Conservation (phyloP, 1,140 invertebrate species). For the Drosophila busckii region DNA sequence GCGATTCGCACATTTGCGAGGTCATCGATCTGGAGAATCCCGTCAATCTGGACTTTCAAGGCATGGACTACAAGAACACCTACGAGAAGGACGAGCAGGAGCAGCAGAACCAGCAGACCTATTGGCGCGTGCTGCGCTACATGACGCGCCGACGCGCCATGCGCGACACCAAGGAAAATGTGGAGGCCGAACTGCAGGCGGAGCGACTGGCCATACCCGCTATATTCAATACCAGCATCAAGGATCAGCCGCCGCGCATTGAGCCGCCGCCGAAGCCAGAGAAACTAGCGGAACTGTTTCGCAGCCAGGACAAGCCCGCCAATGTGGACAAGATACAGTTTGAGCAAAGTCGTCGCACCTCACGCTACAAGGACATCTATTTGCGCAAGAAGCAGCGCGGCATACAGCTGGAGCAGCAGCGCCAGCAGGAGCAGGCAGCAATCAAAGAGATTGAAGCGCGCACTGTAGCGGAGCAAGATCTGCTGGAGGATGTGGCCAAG, state of each 20-base stretch:
- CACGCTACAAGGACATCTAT: constrained; percentile 66
- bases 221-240: constrained; percentile 32
- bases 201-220: constrained; percentile 47
- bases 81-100: constrained; percentile 70
- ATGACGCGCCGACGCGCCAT: constrained; percentile 48
- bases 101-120: constrained; percentile 55
- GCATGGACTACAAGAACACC: constrained; percentile 67
- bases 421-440: constrained; percentile 19
- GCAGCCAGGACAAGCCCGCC: constrained; percentile 50
- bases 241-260: constrained; percentile 26
- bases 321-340: constrained; percentile 45
- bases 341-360: constrained; percentile 41
- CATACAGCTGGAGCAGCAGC: constrained; percentile 7
- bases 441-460: constrained; percentile 32
- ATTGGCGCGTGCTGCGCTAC: constrained; percentile 55
- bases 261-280: not conserved
- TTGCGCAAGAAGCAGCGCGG: constrained; percentile 39
- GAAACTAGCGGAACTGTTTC: constrained; percentile 44
- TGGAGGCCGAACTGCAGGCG: constrained; percentile 47
- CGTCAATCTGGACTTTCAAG: constrained; percentile 66
- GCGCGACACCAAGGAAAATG: constrained; percentile 32
- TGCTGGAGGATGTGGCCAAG: constrained; percentile 37
- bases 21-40: constrained; percentile 73
- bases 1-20: constrained; percentile 63
- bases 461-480: constrained; percentile 51